These are phyloP conservation scores for Diachrysia chrysitis DNA, from an alignment of 2,888 invertebrate species.

Conservation along the genomic window DNA sequence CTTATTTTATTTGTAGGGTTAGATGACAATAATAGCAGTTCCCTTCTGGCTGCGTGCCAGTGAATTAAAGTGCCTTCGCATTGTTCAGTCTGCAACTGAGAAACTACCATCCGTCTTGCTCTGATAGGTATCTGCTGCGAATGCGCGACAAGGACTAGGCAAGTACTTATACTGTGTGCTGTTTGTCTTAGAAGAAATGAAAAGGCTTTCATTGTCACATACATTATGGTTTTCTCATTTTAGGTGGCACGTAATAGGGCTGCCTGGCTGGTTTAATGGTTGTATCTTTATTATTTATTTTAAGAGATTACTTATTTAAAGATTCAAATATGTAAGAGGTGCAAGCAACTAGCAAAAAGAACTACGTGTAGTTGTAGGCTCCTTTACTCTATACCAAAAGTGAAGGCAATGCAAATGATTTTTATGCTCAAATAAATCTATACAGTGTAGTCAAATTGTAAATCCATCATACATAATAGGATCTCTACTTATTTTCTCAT, in stretches of 20 bases:
- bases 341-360: background rate
- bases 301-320: background rate
- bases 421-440: background rate
- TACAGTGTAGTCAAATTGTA: background rate
- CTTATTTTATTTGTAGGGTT: conserved; percentile 42
- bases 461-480: conserved; percentile 27
- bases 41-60: conserved; percentile 59
- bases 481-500: conserved; percentile 54
- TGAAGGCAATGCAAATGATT: background rate
- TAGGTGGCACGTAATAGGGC: background rate
- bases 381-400: background rate
- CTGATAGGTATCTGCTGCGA: conserved; percentile 75
- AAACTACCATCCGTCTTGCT: conserved; percentile 74
- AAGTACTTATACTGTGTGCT: conserved; percentile 32
- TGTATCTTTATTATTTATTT: background rate
- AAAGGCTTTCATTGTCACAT: conserved; percentile 42
- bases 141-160: conserved; percentile 61
- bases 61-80: conserved; percentile 68
- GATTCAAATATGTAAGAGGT: background rate
- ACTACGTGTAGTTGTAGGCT: background rate
- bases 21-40: conserved; percentile 59
- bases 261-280: background rate
- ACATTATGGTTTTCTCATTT: conserved; percentile 32
- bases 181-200: conserved; percentile 57
- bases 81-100: conserved; percentile 68